Conservation (phyloP, 92 coral and sea anemone genomes). For the Micromussa lordhowensis region DNA sequence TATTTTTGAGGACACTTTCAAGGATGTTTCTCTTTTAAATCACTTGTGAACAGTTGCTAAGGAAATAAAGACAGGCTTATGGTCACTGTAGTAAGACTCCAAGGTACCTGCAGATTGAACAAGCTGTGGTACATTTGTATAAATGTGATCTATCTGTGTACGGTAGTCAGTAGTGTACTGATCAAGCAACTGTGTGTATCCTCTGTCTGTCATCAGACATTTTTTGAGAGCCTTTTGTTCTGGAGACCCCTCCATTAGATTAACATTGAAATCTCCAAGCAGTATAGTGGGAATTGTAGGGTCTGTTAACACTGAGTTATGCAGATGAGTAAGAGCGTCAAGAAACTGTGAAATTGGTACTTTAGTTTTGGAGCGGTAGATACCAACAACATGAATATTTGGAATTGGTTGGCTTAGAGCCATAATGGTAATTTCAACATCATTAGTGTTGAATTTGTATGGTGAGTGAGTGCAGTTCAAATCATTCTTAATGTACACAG, state of each 20-base stretch:
- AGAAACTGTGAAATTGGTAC: constrained; percentile 45
- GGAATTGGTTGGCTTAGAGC: too few species aligned
- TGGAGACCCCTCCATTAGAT: constrained; percentile 23
- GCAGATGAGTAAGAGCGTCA: constrained; percentile 14
- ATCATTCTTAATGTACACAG: too few species aligned
- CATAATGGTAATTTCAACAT: constrained; percentile 63
- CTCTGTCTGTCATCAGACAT: constrained; percentile 23
- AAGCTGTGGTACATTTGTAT: too few species aligned
- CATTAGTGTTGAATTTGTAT: constrained; percentile 55
- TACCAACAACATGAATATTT: too few species aligned
- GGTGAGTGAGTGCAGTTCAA: constrained; percentile 47
- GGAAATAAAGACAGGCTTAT: background rate
- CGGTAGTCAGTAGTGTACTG: too few species aligned
- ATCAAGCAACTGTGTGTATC: constrained; percentile 54
- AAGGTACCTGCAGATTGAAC: too few species aligned
- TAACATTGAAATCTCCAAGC: too few species aligned
- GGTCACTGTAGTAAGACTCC: too few species aligned
- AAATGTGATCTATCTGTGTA: too few species aligned
- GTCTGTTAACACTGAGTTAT: too few species aligned
- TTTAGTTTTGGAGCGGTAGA: constrained; percentile 55
- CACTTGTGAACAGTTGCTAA: background rate
- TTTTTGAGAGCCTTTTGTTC: constrained; percentile 30
- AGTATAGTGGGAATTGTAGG: too few species aligned
- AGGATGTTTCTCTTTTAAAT: background rate
- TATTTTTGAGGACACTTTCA: background rate